Base-by-base conservation (phyloP, 92 coral and sea anemone genomes). In the Phenganax marumi region DNA sequence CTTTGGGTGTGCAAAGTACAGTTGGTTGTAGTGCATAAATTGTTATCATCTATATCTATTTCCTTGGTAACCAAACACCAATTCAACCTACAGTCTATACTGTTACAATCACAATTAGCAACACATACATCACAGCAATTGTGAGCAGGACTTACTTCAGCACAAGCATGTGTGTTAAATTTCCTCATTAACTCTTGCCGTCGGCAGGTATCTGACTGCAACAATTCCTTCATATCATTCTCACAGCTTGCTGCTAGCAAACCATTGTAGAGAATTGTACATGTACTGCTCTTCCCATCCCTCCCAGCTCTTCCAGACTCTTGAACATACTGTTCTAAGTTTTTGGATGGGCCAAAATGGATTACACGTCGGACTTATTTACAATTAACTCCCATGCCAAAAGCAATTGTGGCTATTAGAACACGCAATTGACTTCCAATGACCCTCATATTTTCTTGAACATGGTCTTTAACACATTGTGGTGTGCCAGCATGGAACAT, bases 331-430 rank as follows among this genome's bases (percentile, higher is more conserved):
- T 62, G 69, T 49, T 84, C 83, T 49, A 84, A 47, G 17, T 70
- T 62, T 63, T 84, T 84, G 0, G 87, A 86, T 16, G 89, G 89
- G 55, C 91, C 89, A 82, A 81, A 89, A 57, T 85, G 91, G n/a
- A 86, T 60, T 6, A 81, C 72, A 46, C 81, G 77, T 39, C 77
- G 22, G 39, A 89, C 91, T 14, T 72, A 77, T 52, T 86, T 85
- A 53, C 91, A 89, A 50, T 86, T 72, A 0, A 77, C 76, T 0
- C 89, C 89, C 91, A 88, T 88, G 2, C 91, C 91, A 85, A 88
- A 89, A 17, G 89, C 87, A 58, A 81, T 76, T 3, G 92, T 83
- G 2, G 88, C 90, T 9, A 89, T 80, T 3, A 89, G 81, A 10
- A 89, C 69, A 13, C 84, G 70, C 7, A 89, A 64, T 52, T 74